Percentiles rank a stretch among this genome's conserved stretches.
These are phyloP conservation scores for Elephantulus edwardii DNA, from an alignment of 2,113 vertebrate genomes.

Conservation along the genomic window DNA sequence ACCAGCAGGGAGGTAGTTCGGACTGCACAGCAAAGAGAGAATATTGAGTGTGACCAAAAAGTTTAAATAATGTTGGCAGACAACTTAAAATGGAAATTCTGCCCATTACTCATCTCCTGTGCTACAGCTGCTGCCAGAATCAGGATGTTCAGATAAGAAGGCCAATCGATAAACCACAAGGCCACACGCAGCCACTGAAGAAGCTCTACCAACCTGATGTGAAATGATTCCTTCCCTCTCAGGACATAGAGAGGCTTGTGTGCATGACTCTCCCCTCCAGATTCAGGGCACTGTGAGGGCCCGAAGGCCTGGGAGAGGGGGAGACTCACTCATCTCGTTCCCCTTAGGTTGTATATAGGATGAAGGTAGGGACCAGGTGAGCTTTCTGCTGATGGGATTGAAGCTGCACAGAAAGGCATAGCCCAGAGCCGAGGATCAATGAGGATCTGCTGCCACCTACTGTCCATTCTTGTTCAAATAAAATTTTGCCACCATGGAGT, in stretches of 20 bases:
- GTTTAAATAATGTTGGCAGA: constrained; percentile 14
- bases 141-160: neutral
- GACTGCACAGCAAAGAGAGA: no score
- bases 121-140: neutral
- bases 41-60: neutral
- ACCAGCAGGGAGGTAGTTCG: no score
- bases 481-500: neutral
- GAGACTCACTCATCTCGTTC: neutral
- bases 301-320: no score
- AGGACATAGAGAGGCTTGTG: neutral
- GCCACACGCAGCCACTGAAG: neutral
- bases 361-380: neutral
- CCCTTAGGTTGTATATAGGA: neutral
- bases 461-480: neutral
- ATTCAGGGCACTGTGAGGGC: neutral
- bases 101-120: neutral
- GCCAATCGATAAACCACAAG: neutral
- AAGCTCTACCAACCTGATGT: neutral
- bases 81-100: constrained; percentile 23
- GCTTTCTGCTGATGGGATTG: neutral
- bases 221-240: neutral
- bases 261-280: neutral
- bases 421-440: neutral
- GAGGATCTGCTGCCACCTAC: constrained; percentile 76
- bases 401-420: no score